These are phyloP conservation scores for Varanus salvator DNA, from an alignment of 2,113 vertebrate genomes.

Conservation along the genomic window DNA sequence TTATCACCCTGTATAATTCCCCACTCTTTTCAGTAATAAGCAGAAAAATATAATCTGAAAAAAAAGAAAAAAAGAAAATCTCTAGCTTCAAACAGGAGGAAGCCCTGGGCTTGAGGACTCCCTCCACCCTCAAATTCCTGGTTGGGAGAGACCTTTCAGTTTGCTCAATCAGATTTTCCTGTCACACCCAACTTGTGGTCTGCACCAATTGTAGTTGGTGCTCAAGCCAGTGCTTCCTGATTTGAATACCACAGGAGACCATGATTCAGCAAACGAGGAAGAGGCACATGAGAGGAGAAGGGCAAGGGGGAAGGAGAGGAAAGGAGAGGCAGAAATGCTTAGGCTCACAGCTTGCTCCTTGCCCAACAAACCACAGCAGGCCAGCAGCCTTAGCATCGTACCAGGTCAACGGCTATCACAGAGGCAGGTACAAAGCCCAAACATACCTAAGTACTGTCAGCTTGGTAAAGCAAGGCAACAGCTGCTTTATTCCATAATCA, in stretches of 20 bases:
- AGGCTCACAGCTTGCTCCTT: no score
- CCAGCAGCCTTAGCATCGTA: no score
- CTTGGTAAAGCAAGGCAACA: slow-evolving; percentile 86
- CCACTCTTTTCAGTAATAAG: background rate
- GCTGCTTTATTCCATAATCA: slow-evolving; percentile 91
- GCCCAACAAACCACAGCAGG: no score
- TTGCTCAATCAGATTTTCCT: background rate
- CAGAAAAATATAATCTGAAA: background rate
- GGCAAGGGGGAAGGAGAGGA: background rate
- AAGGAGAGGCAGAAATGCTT: background rate
- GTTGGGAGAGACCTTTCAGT: background rate
- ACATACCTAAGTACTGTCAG: slow-evolving; percentile 88
- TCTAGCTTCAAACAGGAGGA: background rate
- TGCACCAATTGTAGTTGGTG: no score
- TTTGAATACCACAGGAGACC: background rate
- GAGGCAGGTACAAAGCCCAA: background rate
- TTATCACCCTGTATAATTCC: background rate
- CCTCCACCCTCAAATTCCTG: background rate
- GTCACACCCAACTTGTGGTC: background rate
- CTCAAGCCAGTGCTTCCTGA: background rate
- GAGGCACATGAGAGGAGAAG: background rate
- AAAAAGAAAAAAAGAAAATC: no score
- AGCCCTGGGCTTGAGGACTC: background rate
- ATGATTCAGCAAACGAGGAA: background rate
- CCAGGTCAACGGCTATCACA: background rate